Base-by-base conservation (phyloP, 2,888 invertebrate species). In the Temnothorax unifasciatus region DNA sequence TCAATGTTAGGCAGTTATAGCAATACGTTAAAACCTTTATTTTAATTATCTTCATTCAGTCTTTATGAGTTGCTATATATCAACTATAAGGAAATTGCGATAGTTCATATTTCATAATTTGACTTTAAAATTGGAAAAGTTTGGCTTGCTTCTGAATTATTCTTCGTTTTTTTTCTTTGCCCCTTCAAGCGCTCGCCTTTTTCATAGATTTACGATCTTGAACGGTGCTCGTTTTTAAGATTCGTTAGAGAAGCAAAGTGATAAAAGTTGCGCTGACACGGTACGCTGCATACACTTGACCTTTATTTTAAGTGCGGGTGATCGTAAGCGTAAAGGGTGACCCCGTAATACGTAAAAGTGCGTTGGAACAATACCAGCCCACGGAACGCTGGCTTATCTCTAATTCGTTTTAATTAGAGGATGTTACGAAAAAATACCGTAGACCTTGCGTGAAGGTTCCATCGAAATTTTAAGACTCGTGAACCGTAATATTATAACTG, bases 321-420 rank as follows among this genome's bases (percentile, higher is more conserved):
- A 91, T 89, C 88, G 89, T 85, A 86, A 85, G 88, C 87, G 86
- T 89, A 89, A 91, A 90, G 79, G 83, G 85, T 86, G 86, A 84
- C 86, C 87, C 82, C 86, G 86, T 87, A 86, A 87, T 89, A 89
- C 83, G 87, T 88, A 91, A 91, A 90, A 89, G 88, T 89, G 85
- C 84, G 82, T 71, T 74, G 86, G 87, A 94, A 94, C 93, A 93
- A 93, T 94, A 89, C 91, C 69, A 63, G n/a, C 84, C 76, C 76
- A 61, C 86, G 81, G 84, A 76, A 76, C 85, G 85, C 89, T 90
- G 90, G 89, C 92, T 92, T 93, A 93, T 93, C 93, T 93, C 87
- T 90, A 89, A 90, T 90, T 92, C 89, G 92, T 92, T 93, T 93
- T 93, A 93, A 94, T 93, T 93, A 92, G 86, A 93, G 94, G 94